A percentile compares a stretch with the other conserved stretches of the same genome.
These are phyloP conservation scores for Cladopsammia gracilis DNA, from an alignment of 64 coral and sea anemone genomes.

Conservation along the genomic window DNA sequence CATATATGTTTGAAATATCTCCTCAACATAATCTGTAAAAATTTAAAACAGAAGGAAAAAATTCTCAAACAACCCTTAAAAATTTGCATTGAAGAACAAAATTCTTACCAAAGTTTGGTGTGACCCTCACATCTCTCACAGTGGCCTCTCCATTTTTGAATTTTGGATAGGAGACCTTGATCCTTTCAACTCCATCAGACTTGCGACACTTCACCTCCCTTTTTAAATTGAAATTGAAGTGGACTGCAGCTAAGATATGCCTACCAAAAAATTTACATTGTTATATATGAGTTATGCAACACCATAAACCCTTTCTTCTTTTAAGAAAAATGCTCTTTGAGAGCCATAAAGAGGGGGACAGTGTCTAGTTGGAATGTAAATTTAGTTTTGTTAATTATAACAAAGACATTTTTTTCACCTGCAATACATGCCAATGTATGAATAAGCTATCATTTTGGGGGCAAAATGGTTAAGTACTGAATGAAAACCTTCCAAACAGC, in stretches of 20 bases:
- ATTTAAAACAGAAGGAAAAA: too few species aligned
- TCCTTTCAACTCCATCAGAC: constrained; percentile 2
- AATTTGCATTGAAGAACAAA: background rate
- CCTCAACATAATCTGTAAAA: too few species aligned
- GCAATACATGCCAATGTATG: constrained; percentile 10
- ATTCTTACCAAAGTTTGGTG: constrained; percentile 14
- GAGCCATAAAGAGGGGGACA: background rate
- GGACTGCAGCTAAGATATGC: constrained; percentile 40
- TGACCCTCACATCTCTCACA: constrained; percentile 26
- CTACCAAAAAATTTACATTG: constrained; percentile 2
- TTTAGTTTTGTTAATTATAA: background rate
- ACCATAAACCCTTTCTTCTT: too few species aligned
- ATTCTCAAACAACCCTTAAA: too few species aligned
- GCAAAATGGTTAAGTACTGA: background rate
- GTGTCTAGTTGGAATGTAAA: background rate
- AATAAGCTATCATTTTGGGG: constrained; percentile 21
- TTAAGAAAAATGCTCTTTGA: too few species aligned
- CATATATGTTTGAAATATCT: too few species aligned
- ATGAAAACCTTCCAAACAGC: background rate
- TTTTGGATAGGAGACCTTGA: background rate
- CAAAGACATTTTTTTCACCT: background rate
- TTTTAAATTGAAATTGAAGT: constrained; percentile 32
- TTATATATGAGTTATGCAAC: background rate
- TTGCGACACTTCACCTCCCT: background rate
- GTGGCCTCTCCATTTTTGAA: background rate